Evolutionary conservation across 1,140 invertebrate genomes (phyloP), one percentile per base, ranked within the genome.

Genomic region (Tetragnatha versicolor): DNA sequence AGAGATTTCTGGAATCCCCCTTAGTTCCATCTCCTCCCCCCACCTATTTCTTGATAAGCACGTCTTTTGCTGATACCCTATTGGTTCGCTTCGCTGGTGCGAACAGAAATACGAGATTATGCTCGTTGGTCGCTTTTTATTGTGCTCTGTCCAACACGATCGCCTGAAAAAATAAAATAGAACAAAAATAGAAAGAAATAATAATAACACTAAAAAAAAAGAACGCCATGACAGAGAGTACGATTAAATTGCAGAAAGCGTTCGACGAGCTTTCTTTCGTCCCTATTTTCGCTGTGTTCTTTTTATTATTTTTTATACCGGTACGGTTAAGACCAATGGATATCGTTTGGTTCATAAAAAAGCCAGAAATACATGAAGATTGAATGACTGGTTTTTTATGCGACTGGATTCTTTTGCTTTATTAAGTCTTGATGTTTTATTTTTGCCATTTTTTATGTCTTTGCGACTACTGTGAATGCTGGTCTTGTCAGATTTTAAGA

Each of bases 21-120:
- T 4, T 20, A 12, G 9, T 63, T 17, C 47, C 66, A 9, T 47
- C 29, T 29, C 9, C 5, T 29, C 22, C 7, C 17, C 25, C n/a
- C 47, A 10, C 22, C 47, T 42, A 39, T 55, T 65, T 25, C 73
- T 39, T 66, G 60, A 65, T 66, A 66, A 65, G 58, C 73, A 65
- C 73, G 61, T 77, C 42, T 51, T 77, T 53, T 53, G 47, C 60
- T 66, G 60, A 65, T 77, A 77, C 31, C 60, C 61, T 49, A 77
- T 77, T 66, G 73, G 73, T 20, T 39, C 73, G 73, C 73, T 39
- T 42, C 72, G 58, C 9, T 63, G 72, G 39, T 42, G 72, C 72
- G 72, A 63, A 77, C 60, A 77, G 61, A 77, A 65, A 77, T 77
- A 65, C 61, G 60, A 77, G 73, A 65, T 77, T 77, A 77, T 61